Evolutionary conservation across 2,888 invertebrate genomes (phyloP), one percentile per base, ranked within the genome.

Genomic region (Spisula subtruncata): DNA sequence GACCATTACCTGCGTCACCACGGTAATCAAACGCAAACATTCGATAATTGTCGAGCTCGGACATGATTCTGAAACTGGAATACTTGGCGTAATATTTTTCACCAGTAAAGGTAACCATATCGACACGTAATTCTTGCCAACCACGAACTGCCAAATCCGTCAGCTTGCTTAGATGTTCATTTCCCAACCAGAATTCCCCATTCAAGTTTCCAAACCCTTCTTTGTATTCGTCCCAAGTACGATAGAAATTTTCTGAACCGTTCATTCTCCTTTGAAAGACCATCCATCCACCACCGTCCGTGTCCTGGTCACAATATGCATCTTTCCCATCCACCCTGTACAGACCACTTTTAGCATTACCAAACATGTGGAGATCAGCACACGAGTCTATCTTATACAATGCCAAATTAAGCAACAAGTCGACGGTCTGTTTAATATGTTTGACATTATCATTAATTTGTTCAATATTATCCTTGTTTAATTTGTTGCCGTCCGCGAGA

Each of bases 211-310:
- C 89, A 51, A 91, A 91, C 0, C 91, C 91, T 80, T 48, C 32
- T 87, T 87, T 89, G 51, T 91, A 91, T 6, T 87, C 89, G 0
- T 56, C 16, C 91, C 91, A 91, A 0, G 25, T 66, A 14, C 91
- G 71, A 84, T 87, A 87, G 48, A 91, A 91, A 12, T 91, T 82
- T 4, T 81, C 89, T 1, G 81, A 29, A 12, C 91, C 91, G 51
- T 91, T 81, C 66, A 75, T 29, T 54, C 91, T 29, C 5, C 91
- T 54, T 46, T 91, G 91, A 35, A 91, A 89, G 14, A 93, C 92
- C 16, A 86, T 89, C 93, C 93, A 93, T 0, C 93, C 92, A 0
- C 92, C 93, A 4, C 90, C 91, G 48, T 93, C 92, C 1, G 89
- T 90, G 8, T 85, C 86, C 86, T 89, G 88, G 41, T 93, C 91